Evolutionary conservation across 2,888 invertebrate species (phyloP), one percentile per base, ranked within the genome.

Genomic region (Anticlea derivata): DNA sequence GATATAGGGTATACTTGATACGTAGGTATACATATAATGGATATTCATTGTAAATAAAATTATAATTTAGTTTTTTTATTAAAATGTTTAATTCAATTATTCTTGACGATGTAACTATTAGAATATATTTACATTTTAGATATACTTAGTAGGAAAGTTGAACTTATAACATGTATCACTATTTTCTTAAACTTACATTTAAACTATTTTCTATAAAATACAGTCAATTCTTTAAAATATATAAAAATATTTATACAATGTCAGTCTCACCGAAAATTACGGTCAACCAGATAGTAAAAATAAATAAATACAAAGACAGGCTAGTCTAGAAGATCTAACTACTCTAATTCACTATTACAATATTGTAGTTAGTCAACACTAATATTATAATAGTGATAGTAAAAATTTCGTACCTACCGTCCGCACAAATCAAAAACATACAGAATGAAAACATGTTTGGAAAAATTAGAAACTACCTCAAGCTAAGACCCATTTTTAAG

Each of bases 181-280:
- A 35, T 29, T 39, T 22, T 27, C 27, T 47, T 34, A 33, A n/a
- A n/a, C n/a, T n/a, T n/a, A n/a, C n/a, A n/a, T n/a, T n/a, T 26
- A 22, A 46, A 20, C n/a, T 33, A 26, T 10, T 11, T 17, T 7
- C 7, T 8, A 35, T 7, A 47, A 27, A 17, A 4, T 27, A 39
- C 33, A 47, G 13, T 38, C n/a, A 39, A 39, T 47, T 39, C 7
- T 46, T 33, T 20, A 13, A 11, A 20, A 11, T 20, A 24, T 34
- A 44, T n/a, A 30, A 30, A 7, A 30, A 37, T 23, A 46, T 37
- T 20, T 17, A 30, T 20, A 47, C 17, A 47, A 41, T 22, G 11
- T 33, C 47, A 38, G 47, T 37, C 45, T 39, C 38, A 39, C 31
- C 37, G 8, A 30, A 12, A n/a, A 41, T 12, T n/a, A 11, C 8